Evolutionary conservation across 1,140 invertebrate species (phyloP), one percentile per base, ranked within the genome.

Genomic region (Saxidomus purpurata): DNA sequence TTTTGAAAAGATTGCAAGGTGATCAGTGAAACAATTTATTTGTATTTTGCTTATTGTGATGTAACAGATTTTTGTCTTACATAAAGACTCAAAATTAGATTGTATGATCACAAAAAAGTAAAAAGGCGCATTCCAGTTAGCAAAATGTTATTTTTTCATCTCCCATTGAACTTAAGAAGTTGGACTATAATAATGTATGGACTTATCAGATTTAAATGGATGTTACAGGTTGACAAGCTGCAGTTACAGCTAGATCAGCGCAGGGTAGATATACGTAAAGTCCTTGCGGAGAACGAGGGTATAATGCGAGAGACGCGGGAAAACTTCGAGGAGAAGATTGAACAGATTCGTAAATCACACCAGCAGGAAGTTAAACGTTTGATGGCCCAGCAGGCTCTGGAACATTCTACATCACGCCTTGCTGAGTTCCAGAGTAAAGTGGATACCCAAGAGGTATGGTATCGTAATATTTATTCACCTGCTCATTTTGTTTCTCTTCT

Each of bases 381-480:
- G 0, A 61, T 94, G 22, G 83, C 94, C 28, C 93, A 94, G 22
- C 94, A 95, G n/a, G 95, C 94, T 15, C 85, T 95, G 43, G 84
- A 93, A 47, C 91, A 94, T 76, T 94, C 94, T 0, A 91, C 94
- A 2, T 94, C 95, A 52, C 92, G 93, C 85, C 67, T 93, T 55
- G 94, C 94, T 25, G 93, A 95, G 59, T 90, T 95, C 52, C 93
- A 95, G 85, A 94, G 92, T 76, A 94, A 94, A 91, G 92, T 93
- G 61, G 94, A 95, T 80, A 93, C 95, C 34, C 95, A 95, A 67
- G 92, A 95, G 93, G 95, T 95, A 34, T 69, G 63, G 3, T 22
- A 31, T 69, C 6, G 43, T 43, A 43, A 4, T 43, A 43, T 15
- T 43, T n/a, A n/a, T n/a, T n/a, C n/a, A n/a, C n/a, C n/a, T n/a